phyloP scores from a whole-genome alignment of 2,888 invertebrate genomes.

The Cephus spinipes region DNA sequence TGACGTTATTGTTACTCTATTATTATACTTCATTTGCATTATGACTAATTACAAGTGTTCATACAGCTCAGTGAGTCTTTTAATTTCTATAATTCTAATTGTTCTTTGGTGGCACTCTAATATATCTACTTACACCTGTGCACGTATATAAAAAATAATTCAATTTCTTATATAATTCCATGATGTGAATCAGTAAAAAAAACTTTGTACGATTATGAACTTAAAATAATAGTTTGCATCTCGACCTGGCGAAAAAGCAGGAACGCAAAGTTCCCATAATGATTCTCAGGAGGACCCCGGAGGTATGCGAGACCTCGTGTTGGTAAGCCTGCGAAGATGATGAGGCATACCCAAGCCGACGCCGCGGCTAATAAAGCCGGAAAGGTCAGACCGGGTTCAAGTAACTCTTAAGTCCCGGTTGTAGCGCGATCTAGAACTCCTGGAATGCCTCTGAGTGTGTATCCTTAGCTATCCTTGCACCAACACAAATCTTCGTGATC shows the following conservation, averaged over 20 bases:
- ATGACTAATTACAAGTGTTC: background rate
- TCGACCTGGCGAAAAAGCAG: background rate
- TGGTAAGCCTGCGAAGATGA: conserved; percentile 44
- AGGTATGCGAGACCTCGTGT: conserved; percentile 46
- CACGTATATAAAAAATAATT: background rate
- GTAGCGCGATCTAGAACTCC: conserved; percentile 19
- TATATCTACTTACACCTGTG: background rate
- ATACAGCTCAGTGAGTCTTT: background rate
- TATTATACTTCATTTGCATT: background rate
- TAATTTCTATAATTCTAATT: background rate
- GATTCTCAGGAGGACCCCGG: conserved; percentile 38
- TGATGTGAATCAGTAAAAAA: background rate
- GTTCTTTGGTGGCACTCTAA: background rate
- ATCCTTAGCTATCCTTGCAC: background rate
- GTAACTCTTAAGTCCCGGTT: conserved; percentile 30
- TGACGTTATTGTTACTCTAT: background rate
- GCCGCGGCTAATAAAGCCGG: conserved; percentile 53
- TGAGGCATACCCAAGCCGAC: conserved; percentile 46
- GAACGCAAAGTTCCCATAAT: background rate
- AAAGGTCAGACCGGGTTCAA: conserved; percentile 56
- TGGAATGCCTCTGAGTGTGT: background rate
- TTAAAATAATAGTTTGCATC: background rate
- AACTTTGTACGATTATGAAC: background rate
- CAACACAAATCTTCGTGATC: background rate
- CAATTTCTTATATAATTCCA: background rate